Base-by-base conservation (phyloP, 2,888 invertebrate genomes). In the Athalia circularis region DNA sequence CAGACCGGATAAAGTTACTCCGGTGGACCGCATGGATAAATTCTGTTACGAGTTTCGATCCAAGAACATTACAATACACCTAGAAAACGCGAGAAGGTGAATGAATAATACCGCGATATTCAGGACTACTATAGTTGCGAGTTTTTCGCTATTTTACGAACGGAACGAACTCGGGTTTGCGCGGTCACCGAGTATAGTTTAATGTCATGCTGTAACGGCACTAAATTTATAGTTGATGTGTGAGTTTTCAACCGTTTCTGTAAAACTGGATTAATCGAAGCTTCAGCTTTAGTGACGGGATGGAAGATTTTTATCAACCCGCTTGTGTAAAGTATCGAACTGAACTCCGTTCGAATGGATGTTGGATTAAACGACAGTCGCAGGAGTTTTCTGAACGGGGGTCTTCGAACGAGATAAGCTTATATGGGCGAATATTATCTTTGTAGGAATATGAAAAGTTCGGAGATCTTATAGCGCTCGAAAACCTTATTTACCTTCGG, bases 1-100 rank as follows among this genome's bases (percentile, higher is more conserved):
- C 72, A 64, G 72, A 78, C 62, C 68, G 78, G 78, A 78, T 78
- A 74, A 78, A 78, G 70, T 78, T 78, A 64, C 78, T 70, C 70
- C 59, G 72, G 43, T 47, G 48, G 72, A 70, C 62, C 72, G 64
- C 65, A 61, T 47, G 72, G 70, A 78, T 78, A 74, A 62, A 78
- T 78, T 78, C 72, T 48, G 68, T 72, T 75, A 75, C 64, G 75
- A 61, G 61, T 75, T 64, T 64, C 75, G 43, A 75, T 75, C 48
- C 62, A 64, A 75, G 72, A 72, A 75, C 62, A 75, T 75, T 75
- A 75, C 62, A 62, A 52, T 61, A 62, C 61, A 62, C 57, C 54
- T 13, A 45, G 59, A 5, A n/a, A 13, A n/a, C 13, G 59, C 59
- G 59, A 13, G 52, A 65, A 52, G 72, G 72, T 59, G 59, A 45